Evolutionary conservation across 2,113 vertebrate genomes (phyloP), one percentile per base, ranked within the genome.

Genomic region (Muscicapa adusta): DNA sequence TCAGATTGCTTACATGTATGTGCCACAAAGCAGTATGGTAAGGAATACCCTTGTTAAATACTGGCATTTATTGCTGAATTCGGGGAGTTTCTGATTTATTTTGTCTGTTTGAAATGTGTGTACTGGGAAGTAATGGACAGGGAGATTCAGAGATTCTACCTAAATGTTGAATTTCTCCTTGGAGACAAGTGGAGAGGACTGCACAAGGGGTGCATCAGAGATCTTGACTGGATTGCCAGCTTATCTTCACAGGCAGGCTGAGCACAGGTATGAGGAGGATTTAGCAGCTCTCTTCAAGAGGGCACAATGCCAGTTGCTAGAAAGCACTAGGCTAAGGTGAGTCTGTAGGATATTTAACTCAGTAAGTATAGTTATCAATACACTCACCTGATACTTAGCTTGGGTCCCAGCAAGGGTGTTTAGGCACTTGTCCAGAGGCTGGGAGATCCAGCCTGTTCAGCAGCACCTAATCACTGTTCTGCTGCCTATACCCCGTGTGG

Each of bases 211-310:
- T 58, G 6, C n/a, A 63, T 58, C 63, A 67, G 80, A 81, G 84
- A 48, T 78, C 38, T 67, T 85, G 48, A 25, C 73, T 67, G 73
- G 57, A 58, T 31, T 53, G 22, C 31, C 67, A 50, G 7, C 28
- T 92, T 86, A 58, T 57, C 75, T 85, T 70, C 57, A 8, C 8
- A 53, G 57, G 36, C 65, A 60, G 87, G 31, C 20, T 78, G 48
- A 40, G 40, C 65, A 63, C 34, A 36, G 48, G 24, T n/a, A 1
- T 25, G 48, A 84, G 68, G 20, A n/a, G 62, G 70, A 57, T 73
- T 45, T 80, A 86, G 50, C n/a, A 76, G 45, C 33, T 78, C 33
- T 80, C 60, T 83, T 89, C 60, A 86, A 38, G 89, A 77, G 82
- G 47, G 42, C 47, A 61, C 57, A 51, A 63, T 38, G 68, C 58